Percentiles rank a stretch among this genome's conserved stretches.
Evolutionary conservation across 1,140 invertebrate species (phyloP).

Genomic region (Gerris buenoi): DNA sequence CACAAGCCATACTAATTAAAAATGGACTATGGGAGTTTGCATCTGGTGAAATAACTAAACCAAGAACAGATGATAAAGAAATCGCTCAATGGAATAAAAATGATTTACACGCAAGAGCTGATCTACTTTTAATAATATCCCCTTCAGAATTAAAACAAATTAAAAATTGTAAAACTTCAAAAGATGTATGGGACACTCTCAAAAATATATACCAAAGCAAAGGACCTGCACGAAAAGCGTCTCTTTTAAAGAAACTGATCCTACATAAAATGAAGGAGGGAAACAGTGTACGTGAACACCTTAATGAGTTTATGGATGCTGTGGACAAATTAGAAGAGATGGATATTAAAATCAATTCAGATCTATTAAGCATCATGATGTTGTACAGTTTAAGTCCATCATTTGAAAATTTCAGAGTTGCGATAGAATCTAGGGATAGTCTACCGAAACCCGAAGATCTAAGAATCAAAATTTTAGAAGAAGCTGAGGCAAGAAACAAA

Average conservation of each 20-base stretch:
- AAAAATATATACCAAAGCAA: constrained; percentile 19
- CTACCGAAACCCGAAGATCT: constrained; percentile 23
- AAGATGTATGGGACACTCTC: constrained; percentile 4
- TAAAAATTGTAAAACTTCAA: constrained; percentile 2
- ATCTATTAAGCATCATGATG: constrained; percentile 11
- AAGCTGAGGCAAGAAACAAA: background rate
- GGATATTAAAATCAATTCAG: constrained; percentile 19
- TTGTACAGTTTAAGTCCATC: background rate
- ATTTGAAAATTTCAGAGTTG: background rate
- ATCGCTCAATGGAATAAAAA: background rate
- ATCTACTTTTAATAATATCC: background rate
- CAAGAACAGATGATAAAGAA: background rate
- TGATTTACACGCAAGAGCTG: constrained; percentile 1
- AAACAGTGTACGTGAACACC: constrained; percentile 20
- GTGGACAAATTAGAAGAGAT: constrained; percentile 21
- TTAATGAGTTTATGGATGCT: constrained; percentile 21
- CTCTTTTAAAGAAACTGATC: constrained; percentile 22
- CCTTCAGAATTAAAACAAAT: background rate
- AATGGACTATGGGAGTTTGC: constrained; percentile 16
- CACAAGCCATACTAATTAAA: constrained; percentile 13
- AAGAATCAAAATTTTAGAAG: constrained; percentile 25
- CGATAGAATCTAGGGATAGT: constrained; percentile 15
- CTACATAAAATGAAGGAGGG: constrained; percentile 20
- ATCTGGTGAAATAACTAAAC: background rate
- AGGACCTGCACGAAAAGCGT: constrained; percentile 20